Percentiles rank a stretch among this genome's conserved stretches.
Evolutionary conservation across 2,888 invertebrate genomes (phyloP).

Genomic region (Pyralis farinalis): DNA sequence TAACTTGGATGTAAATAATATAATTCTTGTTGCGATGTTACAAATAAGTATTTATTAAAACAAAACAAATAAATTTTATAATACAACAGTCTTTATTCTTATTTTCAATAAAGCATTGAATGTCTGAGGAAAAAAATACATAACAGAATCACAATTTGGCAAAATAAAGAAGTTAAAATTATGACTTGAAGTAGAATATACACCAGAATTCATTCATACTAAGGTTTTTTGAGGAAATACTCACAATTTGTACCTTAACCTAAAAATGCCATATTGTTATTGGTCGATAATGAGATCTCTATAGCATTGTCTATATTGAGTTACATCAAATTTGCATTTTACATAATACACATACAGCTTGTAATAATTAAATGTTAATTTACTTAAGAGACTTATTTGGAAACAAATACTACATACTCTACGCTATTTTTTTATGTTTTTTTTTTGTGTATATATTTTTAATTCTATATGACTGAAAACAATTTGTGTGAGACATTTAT

Average conservation of each 20-base stretch:
- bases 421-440: constrained; percentile 50
- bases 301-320: constrained; percentile 68
- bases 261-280: constrained; percentile 80
- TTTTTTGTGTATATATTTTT: constrained; percentile 45
- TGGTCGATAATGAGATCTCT: constrained; percentile 80
- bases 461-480: constrained; percentile 48
- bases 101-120: constrained; percentile 73
- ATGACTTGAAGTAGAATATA: constrained; percentile 41
- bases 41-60: constrained; percentile 67
- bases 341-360: constrained; percentile 55
- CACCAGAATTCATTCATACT: constrained; percentile 35
- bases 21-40: constrained; percentile 42
- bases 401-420: constrained; percentile 65
- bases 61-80: constrained; percentile 68
- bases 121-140: constrained; percentile 53
- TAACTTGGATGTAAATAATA: constrained; percentile 28
- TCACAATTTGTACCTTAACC: constrained; percentile 58
- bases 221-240: constrained; percentile 26
- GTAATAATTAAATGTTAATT: constrained; percentile 55
- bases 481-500: constrained; percentile 26
- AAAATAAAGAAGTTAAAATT: constrained; percentile 41
- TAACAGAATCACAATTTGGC: constrained; percentile 60
- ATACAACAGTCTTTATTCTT: constrained; percentile 81
- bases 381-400: constrained; percentile 49
- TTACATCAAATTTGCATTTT: constrained; percentile 60